Conservation (phyloP, 2,888 invertebrate genomes). For the Alviniconcha strummeri region DNA sequence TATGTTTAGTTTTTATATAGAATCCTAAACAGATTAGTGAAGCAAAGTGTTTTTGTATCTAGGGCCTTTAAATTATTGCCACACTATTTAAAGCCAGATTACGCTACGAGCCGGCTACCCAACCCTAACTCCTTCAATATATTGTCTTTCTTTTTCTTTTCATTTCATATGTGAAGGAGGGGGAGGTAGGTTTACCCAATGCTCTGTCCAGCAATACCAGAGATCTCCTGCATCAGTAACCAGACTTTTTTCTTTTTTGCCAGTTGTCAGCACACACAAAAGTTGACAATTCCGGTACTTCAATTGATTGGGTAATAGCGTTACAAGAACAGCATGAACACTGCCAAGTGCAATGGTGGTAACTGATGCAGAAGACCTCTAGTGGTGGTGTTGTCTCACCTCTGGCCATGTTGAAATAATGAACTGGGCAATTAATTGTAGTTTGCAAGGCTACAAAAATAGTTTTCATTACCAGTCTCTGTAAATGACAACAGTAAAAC, state of each 20-base stretch:
- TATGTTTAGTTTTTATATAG: too few species aligned
- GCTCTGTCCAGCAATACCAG: slow-evolving; percentile 20
- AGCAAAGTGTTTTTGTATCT: too few species aligned
- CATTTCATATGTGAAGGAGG: slow-evolving; percentile 13
- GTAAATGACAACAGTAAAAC: too few species aligned
- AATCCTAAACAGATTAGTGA: too few species aligned
- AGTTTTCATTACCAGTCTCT: too few species aligned
- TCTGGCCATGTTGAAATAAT: not conserved
- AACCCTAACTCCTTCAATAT: slow-evolving; percentile 26
- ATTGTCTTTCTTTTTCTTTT: not conserved
- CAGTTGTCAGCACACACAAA: too few species aligned
- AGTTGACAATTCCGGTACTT: too few species aligned
- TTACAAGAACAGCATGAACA: too few species aligned
- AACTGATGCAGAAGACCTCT: too few species aligned
- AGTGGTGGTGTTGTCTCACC: slow-evolving; percentile 19
- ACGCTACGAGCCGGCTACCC: slow-evolving; percentile 29
- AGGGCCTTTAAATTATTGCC: not conserved
- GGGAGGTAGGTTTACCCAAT: slow-evolving; percentile 30
- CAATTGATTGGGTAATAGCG: too few species aligned
- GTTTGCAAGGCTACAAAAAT: too few species aligned
- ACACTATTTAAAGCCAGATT: not conserved
- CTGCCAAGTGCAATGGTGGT: too few species aligned
- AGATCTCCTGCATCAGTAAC: not conserved
- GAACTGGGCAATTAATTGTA: not conserved
- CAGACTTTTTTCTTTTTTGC: not conserved